Evolutionary conservation across 2,888 invertebrate genomes (phyloP), one percentile per base, ranked within the genome.

Genomic region (Heliconius sara): DNA sequence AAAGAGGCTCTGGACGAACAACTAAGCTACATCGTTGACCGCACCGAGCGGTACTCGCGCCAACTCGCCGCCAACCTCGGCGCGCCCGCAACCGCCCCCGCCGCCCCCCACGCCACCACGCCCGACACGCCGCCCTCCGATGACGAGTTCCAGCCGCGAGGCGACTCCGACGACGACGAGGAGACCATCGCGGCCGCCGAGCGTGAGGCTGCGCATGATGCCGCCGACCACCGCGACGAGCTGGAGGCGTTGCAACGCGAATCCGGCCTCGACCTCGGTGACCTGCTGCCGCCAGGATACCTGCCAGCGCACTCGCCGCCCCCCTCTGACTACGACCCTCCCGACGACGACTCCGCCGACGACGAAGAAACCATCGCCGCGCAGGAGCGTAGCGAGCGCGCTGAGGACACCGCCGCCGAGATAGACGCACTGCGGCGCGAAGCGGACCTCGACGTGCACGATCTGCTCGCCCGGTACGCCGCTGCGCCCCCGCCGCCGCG

Each of bases 11-110:
- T 99, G 80, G 99, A 99, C 95, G 97, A 99, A 89, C 99, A 99
- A 93, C 96, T 99, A 81, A 98, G 98, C 92, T 99, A 99, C 91
- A 99, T 99, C 89, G 99, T 99, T 80, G 99, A 99, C 93, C 98
- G 99, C 94, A 99, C 99, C 0, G 99, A 99, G 93, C 99, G 98
- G 89, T 99, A 99, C 95, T 99, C 99, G 60, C 97, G 98, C 47
- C 97, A 98, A 94, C 94, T 99, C 80, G 98, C 98, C 7, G 98
- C 98, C 92, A 98, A 97, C 84, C 97, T 98, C 96, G 85, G 83
- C 80, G 84, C 85, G 78, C 82, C 84, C 78, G 83, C 97, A 81
- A 79, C 83, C 82, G 76, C 79, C 75, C 39, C 80, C 79, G 74
- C 80, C 63, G 71, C 79, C 78, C 78, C 77, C 71, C 79, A 76